Base-by-base conservation (phyloP, 2,888 invertebrate species). In the Belgica antarctica region DNA sequence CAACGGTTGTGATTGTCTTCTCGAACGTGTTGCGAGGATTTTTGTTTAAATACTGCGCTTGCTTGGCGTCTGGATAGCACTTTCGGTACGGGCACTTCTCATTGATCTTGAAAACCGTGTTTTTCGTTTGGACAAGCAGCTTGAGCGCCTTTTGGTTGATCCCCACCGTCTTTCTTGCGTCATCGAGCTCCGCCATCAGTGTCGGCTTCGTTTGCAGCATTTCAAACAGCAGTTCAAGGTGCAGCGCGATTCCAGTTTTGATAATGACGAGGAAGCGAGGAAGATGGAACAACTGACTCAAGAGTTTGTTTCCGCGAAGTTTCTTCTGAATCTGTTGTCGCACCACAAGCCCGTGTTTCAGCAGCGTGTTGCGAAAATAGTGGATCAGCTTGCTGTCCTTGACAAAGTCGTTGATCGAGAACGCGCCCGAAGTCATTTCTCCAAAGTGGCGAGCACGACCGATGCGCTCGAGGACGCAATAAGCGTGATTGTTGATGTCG, bases 391-490 rank as follows among this genome's bases (percentile, higher is more conserved):
- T 88, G 0, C 86, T 77, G 77, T 88, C 87, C 73, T 85, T 83
- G 61, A 82, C 82, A 57, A 81, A 78, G 8, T 79, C 74, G 61
- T 78, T 76, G 7, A 89, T 75, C 7, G 88, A 86, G 71, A 82
- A 80, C 71, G 83, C 84, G 8, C 88, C 88, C 69, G 85, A 83
- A 0, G 89, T 88, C 3, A 86, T 80, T 79, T 89, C 88, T 0
- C 92, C 90, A 73, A 84, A 83, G 72, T 82, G 82, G 36, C 91
- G 82, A 0, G 88, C 80, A 72, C 90, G 83, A 1, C 89, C 92
- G 34, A 92, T 86, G 74, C 87, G 79, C 78, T 92, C 93, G 71
- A 91, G 78, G 34, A 91, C 79, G 74, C 88, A 86, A 76, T 88
- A 92, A 71, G 86, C 86, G n/a, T 82, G 77, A 3, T 81, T 74